Base-by-base conservation (phyloP, 2,888 invertebrate species). In the Eristalinus aeneus region DNA sequence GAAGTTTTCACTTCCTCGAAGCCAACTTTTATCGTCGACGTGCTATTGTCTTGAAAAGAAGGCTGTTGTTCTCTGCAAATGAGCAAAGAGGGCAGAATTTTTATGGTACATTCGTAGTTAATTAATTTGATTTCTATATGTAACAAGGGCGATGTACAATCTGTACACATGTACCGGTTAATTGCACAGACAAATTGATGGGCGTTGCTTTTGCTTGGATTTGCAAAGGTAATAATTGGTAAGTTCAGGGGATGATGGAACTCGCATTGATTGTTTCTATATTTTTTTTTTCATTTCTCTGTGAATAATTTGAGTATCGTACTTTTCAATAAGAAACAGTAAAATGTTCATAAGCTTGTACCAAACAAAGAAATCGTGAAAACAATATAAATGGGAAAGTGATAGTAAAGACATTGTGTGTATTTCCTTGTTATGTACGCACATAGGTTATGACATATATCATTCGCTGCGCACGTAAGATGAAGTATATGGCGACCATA, bases 91-190 rank as follows among this genome's bases (percentile, higher is more conserved):
- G 56, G 68, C 68, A 68, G 27, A 31, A 9, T 22, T 68, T 68
- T 68, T 68, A 68, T 68, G 68, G 68, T 12, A 56, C 56, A 68
- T 32, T 56, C 68, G 54, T 68, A 34, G 63, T 68, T 68, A 54
- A 68, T 68, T 68, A 68, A 68, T 68, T 68, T 68, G 68, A 68
- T 68, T 68, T 54, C 39, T 68, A 12, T 9, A 46, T 36, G 39
- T 65, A 23, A 36, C 22, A 23, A 23, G 56, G 23, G 36, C 36
- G 22, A 12, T 65, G 65, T 9, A 39, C n/a, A 36, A 36, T 11
- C 12, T 36, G 65, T 32, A 46, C 20, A 32, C 34, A 34, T 32
- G 22, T 39, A 65, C 20, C 10, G 27, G 27, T 23, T 22, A 65
- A 36, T 65, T 65, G 22, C 8, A 46, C 36, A 22, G 56, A 46